Percentiles rank a stretch among this genome's conserved stretches.
Evolutionary conservation across 2,113 vertebrate genomes (phyloP).

Genomic region (Chloropsis cyanopogon): DNA sequence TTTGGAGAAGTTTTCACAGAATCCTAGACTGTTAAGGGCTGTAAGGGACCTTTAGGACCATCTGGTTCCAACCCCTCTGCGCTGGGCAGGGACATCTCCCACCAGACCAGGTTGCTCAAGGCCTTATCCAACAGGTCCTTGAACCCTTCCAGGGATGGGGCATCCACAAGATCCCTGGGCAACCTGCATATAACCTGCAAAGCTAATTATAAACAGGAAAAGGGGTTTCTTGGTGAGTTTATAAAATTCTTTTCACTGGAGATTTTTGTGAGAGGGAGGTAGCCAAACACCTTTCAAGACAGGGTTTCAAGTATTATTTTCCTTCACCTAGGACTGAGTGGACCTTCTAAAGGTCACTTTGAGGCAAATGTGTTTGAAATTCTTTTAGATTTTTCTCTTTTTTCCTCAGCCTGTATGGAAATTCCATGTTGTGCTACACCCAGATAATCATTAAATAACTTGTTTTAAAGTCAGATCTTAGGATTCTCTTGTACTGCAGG

Average conservation of each 20-base stretch:
- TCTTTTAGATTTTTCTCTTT: neutral
- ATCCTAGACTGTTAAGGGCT: neutral
- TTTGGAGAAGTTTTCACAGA: neutral
- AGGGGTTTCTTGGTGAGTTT: neutral
- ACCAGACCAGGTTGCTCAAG: neutral
- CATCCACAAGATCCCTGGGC: neutral
- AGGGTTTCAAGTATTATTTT: neutral
- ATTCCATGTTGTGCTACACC: neutral
- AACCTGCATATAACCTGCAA: neutral
- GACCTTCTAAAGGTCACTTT: neutral
- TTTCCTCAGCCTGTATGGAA: neutral
- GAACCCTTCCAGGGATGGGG: neutral
- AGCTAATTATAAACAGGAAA: neutral
- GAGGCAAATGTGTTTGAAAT: neutral
- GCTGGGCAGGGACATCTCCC: neutral
- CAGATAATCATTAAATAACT: neutral
- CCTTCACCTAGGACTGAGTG: neutral
- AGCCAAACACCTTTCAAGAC: neutral
- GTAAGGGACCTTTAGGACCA: neutral
- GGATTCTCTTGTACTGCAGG: neutral
- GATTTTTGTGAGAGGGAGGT: neutral
- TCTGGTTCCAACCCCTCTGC: fast-evolving
- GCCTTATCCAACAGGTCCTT: neutral
- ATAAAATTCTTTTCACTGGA: neutral
- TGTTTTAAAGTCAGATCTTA: neutral